Evolutionary conservation across 2,888 invertebrate genomes (phyloP), one percentile per base, ranked within the genome.

Genomic region (Troides helena): DNA sequence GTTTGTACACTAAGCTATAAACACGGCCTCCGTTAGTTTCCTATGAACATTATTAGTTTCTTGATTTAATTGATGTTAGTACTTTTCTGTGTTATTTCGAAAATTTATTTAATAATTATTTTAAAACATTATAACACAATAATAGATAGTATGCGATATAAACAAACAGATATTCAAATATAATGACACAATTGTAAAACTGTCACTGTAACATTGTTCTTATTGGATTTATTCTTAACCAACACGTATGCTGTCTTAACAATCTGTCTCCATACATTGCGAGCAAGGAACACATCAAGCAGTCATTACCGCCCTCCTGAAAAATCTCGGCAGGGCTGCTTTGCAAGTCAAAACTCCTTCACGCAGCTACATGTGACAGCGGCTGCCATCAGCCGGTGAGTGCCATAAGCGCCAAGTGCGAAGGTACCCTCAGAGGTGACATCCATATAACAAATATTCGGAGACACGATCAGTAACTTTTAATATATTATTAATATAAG

Each of bases 341-440:
- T 92, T 92, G 92, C 92, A 92, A 92, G 92, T 92, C 91, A 91
- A 92, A 92, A 86, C 87, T 85, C 82, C 81, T 86, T 82, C 75
- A 75, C 74, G 73, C 60, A 76, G 71, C 73, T 63, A 71, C 72
- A 74, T 73, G 76, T 74, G 78, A 77, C 78, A 74, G 74, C 71
- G 73, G 72, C 74, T 71, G 74, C 70, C 70, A 63, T 70, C 70
- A 70, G 57, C 68, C 46, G 30, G 70, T 72, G 72, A 76, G 75
- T 74, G 75, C 74, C 73, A 62, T 67, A 73, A 75, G 72, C 69
- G 72, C 77, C 79, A 76, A 75, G 77, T 79, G 78, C 74, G 79
- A 75, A 68, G 53, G 68, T 67, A 79, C 77, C 79, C 78, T 79
- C 79, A 79, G 70, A 69, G 25, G 60, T 72, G 66, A 67, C 69